Evolutionary conservation across 2,797 vertebrate genomes (phyloP).

Genomic region (Kryptolebias ocellatus): DNA sequence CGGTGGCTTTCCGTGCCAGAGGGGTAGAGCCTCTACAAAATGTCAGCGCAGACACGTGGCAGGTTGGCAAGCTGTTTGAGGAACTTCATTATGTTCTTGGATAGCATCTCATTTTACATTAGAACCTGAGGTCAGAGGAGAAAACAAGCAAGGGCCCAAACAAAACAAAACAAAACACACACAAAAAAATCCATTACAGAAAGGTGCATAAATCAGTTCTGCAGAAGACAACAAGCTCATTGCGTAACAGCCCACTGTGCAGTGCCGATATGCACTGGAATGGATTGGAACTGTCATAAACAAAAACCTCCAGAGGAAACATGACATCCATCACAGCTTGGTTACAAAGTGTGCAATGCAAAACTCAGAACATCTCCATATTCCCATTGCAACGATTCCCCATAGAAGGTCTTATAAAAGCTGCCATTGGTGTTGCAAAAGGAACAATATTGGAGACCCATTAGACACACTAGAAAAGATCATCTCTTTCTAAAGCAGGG

Average conservation of each 20-base stretch:
- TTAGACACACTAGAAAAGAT: slow-evolving; percentile 47
- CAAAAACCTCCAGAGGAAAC: slow-evolving; percentile 62
- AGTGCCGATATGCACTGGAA: slow-evolving; percentile 54
- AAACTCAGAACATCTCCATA: slow-evolving; percentile 35
- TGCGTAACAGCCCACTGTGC: slow-evolving; percentile 59
- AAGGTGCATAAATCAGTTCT: slow-evolving; percentile 66
- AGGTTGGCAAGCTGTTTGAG: slow-evolving; percentile 47
- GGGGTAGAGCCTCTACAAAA: slow-evolving; percentile 45
- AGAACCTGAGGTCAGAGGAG: slow-evolving; percentile 52
- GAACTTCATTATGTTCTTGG: slow-evolving; percentile 51
- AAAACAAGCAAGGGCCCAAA: slow-evolving; percentile 34
- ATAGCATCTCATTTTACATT: slow-evolving; percentile 60
- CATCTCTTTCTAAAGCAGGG: slow-evolving; percentile 51
- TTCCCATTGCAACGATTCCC: slow-evolving; percentile 32
- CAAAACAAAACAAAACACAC: slow-evolving; percentile 37
- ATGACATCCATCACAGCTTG: slow-evolving; percentile 65
- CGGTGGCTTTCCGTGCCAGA: slow-evolving; percentile 25
- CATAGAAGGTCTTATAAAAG: slow-evolving; percentile 49
- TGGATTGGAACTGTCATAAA: slow-evolving; percentile 70
- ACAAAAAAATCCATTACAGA: slow-evolving; percentile 52
- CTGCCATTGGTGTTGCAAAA: slow-evolving; percentile 12
- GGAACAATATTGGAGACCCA: slow-evolving; percentile 44
- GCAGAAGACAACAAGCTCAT: slow-evolving; percentile 59
- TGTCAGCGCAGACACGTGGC: slow-evolving; percentile 36
- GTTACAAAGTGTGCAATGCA: slow-evolving; percentile 28